These are phyloP conservation scores for Eupeodes latifasciatus DNA, from an alignment of 2,888 invertebrate genomes.

Conservation along the genomic window DNA sequence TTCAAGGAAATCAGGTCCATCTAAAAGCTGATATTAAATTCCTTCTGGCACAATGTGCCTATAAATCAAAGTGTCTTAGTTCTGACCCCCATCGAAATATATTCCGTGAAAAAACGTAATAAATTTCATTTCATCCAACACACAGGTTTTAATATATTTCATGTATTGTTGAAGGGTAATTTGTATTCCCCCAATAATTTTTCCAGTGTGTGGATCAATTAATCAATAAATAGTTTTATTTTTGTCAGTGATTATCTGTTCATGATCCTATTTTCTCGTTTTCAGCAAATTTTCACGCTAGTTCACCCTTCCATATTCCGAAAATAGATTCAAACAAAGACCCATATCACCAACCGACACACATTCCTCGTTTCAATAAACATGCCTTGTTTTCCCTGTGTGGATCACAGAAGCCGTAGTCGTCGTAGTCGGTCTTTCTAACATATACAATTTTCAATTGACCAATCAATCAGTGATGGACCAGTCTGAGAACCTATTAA, in stretches of 20 bases:
- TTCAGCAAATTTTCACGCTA: constrained; percentile 39
- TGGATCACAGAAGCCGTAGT: background rate
- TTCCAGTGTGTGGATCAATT: background rate
- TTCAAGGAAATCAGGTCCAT: too few relatives aligned
- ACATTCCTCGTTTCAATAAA: constrained; percentile 36
- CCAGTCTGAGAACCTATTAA: constrained; percentile 69
- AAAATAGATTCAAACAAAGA: constrained; percentile 44
- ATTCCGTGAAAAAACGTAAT: too few relatives aligned
- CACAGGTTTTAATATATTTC: too few relatives aligned
- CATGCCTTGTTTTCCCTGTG: constrained; percentile 10
- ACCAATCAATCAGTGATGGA: constrained; percentile 69
- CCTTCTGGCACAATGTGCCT: too few relatives aligned
- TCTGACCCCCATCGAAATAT: too few relatives aligned
- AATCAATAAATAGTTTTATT: background rate
- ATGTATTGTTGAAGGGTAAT: too few relatives aligned
- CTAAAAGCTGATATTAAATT: too few relatives aligned
- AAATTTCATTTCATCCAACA: too few relatives aligned
- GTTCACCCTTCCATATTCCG: constrained; percentile 32
- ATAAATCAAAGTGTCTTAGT: too few relatives aligned
- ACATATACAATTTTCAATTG: constrained; percentile 48
- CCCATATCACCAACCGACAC: constrained; percentile 7
- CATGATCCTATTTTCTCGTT: background rate
- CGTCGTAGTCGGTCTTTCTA: background rate
- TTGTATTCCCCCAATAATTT: background rate
- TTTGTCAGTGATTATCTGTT: background rate